phyloP scores from a whole-genome alignment of 2,113 vertebrate species.

The Bufo gargarizans region DNA sequence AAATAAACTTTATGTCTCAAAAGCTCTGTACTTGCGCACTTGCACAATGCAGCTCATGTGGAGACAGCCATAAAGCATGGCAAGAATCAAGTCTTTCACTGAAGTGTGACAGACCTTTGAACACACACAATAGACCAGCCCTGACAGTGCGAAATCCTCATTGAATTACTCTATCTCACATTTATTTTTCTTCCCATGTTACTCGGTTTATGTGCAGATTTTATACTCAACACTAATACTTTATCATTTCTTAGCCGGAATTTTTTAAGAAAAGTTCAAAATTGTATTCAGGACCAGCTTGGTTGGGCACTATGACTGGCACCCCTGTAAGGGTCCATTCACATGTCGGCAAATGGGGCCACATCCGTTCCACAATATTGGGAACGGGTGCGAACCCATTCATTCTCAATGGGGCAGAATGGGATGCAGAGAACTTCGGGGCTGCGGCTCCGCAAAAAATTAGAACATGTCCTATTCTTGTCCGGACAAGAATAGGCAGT shows the following conservation, averaged over 20 bases:
- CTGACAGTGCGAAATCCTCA: not conserved
- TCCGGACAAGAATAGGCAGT: too few relatives aligned
- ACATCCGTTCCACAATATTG: too few relatives aligned
- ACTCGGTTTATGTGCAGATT: not conserved
- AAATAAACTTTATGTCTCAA: not conserved
- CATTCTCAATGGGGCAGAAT: too few relatives aligned
- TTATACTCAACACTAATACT: not conserved
- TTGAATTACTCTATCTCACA: not conserved
- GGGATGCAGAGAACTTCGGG: too few relatives aligned
- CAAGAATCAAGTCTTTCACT: conserved; percentile 33
- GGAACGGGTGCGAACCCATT: too few relatives aligned
- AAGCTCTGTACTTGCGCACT: not conserved
- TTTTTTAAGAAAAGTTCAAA: not conserved
- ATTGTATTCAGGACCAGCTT: not conserved
- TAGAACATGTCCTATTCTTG: too few relatives aligned
- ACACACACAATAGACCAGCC: conserved; percentile 10
- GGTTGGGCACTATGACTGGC: not conserved
- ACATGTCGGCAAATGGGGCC: too few relatives aligned
- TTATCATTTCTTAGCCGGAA: conserved; percentile 14
- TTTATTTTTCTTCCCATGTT: not conserved
- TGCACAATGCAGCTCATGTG: conserved; percentile 35
- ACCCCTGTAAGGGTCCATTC: not conserved
- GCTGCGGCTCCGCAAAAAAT: too few relatives aligned
- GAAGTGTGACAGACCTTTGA: conserved; percentile 46
- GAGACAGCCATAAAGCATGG: conserved; percentile 35